These are phyloP conservation scores for Peromyscus maniculatus DNA, from an alignment of 2,113 vertebrate species.

Conservation along the genomic window DNA sequence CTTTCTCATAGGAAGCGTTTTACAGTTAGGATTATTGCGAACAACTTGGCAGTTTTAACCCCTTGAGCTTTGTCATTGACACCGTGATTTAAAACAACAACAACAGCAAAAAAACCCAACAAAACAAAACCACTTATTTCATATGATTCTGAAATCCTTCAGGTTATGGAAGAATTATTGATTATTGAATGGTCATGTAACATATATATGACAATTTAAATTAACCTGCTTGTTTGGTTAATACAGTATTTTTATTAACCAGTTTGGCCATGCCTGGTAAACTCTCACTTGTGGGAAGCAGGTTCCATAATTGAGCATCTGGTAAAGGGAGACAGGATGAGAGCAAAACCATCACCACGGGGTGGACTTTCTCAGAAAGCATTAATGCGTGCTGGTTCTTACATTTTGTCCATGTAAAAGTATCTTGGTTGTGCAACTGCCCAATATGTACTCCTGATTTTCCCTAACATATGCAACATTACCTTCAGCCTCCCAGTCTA, in stretches of 20 bases:
- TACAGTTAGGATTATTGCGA: background rate
- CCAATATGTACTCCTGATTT: conserved; percentile 16
- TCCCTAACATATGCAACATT: background rate
- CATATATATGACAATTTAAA: background rate
- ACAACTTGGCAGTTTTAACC: conserved; percentile 58
- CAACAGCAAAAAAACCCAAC: no score
- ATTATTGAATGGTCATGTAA: background rate
- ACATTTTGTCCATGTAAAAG: background rate
- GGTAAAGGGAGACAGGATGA: background rate
- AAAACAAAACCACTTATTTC: background rate
- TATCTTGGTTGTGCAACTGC: conserved; percentile 20
- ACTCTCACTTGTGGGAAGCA: background rate
- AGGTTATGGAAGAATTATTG: conserved; percentile 25
- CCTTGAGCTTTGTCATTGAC: conserved; percentile 52
- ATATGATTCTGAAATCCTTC: conserved; percentile 8
- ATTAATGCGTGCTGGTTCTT: background rate
- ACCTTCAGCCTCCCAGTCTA: background rate
- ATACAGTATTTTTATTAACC: conserved; percentile 18
- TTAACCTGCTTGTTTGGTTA: background rate
- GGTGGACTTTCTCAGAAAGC: background rate
- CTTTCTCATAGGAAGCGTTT: conserved; percentile 39
- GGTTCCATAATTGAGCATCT: background rate
- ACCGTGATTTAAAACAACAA: background rate
- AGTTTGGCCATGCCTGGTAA: background rate
- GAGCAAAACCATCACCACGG: background rate